These are phyloP conservation scores for Elmis aenea DNA, from an alignment of 2,888 invertebrate genomes.

Conservation along the genomic window DNA sequence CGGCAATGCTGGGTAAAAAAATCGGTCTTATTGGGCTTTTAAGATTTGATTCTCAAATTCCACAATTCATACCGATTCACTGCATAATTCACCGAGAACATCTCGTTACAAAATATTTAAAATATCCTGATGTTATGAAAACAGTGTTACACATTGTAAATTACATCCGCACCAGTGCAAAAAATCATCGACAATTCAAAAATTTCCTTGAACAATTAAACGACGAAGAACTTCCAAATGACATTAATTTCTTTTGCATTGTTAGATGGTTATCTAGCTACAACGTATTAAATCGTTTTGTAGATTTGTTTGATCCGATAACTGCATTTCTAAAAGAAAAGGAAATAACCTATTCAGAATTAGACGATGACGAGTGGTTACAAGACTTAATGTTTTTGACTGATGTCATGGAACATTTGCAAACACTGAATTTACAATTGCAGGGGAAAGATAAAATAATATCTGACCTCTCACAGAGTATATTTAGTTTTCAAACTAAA, in stretches of 20 bases:
- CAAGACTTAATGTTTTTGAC: constrained; percentile 12
- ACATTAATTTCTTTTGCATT: constrained; percentile 15
- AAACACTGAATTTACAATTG: constrained; percentile 19
- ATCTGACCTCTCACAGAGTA: constrained; percentile 3
- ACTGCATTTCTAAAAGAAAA: constrained; percentile 20
- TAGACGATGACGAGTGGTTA: constrained; percentile 18
- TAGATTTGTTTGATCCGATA: constrained; percentile 15
- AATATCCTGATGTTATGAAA: constrained; percentile 15
- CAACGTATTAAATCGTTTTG: constrained; percentile 19
- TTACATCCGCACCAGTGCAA: constrained; percentile 17
- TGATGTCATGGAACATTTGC: constrained; percentile 18
- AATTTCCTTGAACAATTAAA: constrained; percentile 18
- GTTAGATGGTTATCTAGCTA: constrained; percentile 19
- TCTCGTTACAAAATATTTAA: constrained; percentile 16
- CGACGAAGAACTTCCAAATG: constrained; percentile 18
- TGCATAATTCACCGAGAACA: constrained; percentile 15
- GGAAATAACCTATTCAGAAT: constrained; percentile 20
- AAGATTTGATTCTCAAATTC: constrained; percentile 12
- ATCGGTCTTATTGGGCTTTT: constrained; percentile 16
- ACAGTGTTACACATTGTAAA: constrained; percentile 18
- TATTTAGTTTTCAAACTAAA: constrained; percentile 5
- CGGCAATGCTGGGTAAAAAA: constrained; percentile 18
- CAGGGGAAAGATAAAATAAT: constrained; percentile 19
- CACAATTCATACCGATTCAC: constrained; percentile 12
- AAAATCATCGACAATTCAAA: constrained; percentile 20